Evolutionary conservation across 1,140 invertebrate genomes (phyloP).

Genomic region (Ericerus pela): DNA sequence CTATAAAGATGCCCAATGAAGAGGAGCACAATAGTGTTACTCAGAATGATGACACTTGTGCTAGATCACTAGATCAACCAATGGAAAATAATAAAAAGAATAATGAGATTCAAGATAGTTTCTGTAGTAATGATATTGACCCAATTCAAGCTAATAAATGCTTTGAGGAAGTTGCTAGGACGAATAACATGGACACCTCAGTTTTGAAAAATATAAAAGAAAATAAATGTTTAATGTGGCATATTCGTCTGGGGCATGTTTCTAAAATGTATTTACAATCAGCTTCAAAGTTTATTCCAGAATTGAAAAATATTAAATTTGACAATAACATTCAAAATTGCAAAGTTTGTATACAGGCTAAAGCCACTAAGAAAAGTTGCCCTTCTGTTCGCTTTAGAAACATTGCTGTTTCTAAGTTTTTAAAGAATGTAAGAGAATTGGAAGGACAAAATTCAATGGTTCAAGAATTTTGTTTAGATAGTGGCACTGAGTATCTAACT

Average conservation of each 20-base stretch:
- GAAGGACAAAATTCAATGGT: neutral
- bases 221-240: neutral
- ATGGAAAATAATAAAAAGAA: too few species aligned
- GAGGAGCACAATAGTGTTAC: too few species aligned
- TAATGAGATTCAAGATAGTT: too few species aligned
- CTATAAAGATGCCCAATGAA: too few species aligned
- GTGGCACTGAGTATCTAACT: neutral
- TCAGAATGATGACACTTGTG: too few species aligned
- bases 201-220: too few species aligned
- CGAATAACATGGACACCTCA: too few species aligned
- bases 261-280: neutral
- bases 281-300: neutral
- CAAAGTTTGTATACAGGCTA: neutral
- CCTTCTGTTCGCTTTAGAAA: neutral
- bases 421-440: neutral
- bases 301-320: neutral
- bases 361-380: neutral
- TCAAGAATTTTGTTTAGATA: constrained; percentile 2
- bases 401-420: neutral
- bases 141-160: too few species aligned
- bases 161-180: too few species aligned
- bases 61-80: too few species aligned
- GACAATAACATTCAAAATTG: neutral
- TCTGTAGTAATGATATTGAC: too few species aligned
- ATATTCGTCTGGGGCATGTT: neutral